These are phyloP conservation scores for Marmota flaviventris DNA, from an alignment of 2,113 vertebrate genomes.

Conservation along the genomic window DNA sequence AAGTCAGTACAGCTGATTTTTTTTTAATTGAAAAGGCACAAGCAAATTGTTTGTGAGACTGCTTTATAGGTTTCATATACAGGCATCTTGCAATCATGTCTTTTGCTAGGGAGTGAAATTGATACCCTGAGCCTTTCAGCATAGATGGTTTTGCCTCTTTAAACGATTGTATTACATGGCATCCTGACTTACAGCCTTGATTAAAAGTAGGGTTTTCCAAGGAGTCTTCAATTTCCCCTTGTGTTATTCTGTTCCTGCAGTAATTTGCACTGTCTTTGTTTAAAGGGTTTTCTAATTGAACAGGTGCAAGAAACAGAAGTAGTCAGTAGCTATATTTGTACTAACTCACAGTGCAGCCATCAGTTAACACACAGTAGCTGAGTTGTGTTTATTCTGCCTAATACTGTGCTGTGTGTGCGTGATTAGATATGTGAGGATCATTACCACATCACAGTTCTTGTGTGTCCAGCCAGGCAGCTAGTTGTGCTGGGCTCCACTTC, in stretches of 20 bases:
- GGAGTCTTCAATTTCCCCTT: neutral
- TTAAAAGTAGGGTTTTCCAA: constrained; percentile 2
- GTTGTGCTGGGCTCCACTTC: neutral
- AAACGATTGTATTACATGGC: neutral
- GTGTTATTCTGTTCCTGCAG: neutral
- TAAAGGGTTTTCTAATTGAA: constrained; percentile 55
- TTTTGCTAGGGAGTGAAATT: neutral
- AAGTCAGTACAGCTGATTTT: neutral
- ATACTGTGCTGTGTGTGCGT: fast-evolving
- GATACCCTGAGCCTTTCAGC: too few species aligned
- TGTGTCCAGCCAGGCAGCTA: fast-evolving
- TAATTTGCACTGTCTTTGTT: constrained; percentile 32
- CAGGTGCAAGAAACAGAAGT: constrained; percentile 39
- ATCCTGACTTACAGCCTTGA: neutral
- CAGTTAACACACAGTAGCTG: neutral
- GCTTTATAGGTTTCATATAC: fast-evolving
- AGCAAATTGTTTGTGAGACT: neutral
- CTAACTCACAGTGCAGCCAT: neutral
- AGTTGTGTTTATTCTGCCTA: neutral
- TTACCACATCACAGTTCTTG: neutral
- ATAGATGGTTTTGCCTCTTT: too few species aligned
- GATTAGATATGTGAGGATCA: neutral
- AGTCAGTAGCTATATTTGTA: neutral
- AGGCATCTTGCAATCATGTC: neutral
- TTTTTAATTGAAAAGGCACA: neutral